Percentiles rank a stretch among this genome's conserved stretches.
Evolutionary conservation across 2,113 vertebrate species (phyloP).

Genomic region (Choloepus hoffmanni): DNA sequence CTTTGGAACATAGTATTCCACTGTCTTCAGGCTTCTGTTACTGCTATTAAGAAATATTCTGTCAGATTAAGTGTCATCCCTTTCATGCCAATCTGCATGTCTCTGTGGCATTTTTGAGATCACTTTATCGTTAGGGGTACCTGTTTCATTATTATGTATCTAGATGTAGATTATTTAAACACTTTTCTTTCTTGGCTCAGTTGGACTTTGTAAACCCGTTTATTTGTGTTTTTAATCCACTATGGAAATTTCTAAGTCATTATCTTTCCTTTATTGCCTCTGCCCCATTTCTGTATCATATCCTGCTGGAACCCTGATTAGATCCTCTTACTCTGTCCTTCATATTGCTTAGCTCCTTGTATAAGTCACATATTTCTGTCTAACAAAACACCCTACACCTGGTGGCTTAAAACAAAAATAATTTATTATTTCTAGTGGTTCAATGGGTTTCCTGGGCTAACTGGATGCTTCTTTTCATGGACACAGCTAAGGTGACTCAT

Average conservation of each 20-base stretch:
- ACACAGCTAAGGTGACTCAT: too few species aligned
- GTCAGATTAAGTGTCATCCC: background rate
- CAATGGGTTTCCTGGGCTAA: background rate
- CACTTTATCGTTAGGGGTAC: background rate
- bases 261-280: background rate
- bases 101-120: background rate
- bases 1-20: background rate
- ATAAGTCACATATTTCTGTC: background rate
- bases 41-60: background rate
- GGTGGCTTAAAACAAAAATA: background rate
- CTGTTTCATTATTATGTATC: background rate
- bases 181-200: background rate
- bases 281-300: background rate
- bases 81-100: background rate
- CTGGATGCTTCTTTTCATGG: background rate
- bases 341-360: background rate
- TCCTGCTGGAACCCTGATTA: background rate
- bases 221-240: background rate
- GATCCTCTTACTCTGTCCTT: background rate
- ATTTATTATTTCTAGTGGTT: background rate
- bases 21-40: background rate
- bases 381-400: background rate
- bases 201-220: background rate
- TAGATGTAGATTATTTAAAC: background rate
- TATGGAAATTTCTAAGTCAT: background rate